Conservation (phyloP, 2,797 vertebrate genomes). For the Eleutherodactylus coqui region DNA sequence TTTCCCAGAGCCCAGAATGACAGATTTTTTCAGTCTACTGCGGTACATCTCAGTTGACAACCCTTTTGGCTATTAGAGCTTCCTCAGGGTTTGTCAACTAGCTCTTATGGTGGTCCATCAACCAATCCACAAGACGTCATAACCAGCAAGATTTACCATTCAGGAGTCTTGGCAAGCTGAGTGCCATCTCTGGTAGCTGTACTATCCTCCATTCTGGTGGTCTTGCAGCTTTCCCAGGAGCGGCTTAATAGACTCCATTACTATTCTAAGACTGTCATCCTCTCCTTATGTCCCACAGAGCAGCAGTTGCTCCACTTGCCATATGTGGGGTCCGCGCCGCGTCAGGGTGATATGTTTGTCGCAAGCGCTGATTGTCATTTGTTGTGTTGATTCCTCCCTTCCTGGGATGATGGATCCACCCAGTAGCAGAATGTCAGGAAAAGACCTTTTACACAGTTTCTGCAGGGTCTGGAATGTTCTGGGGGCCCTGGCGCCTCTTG, state of each 20-base stretch:
- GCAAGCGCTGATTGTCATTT: conserved; percentile 18
- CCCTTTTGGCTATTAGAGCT: neutral
- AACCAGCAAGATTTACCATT: no score
- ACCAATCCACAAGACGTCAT: no score
- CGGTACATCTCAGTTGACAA: neutral
- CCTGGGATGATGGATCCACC: conserved; percentile 35
- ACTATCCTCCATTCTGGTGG: no score
- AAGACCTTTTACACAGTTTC: conserved; percentile 55
- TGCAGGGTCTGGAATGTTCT: neutral
- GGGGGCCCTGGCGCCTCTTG: neutral
- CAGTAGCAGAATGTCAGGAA: conserved; percentile 63
- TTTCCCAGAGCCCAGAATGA: neutral
- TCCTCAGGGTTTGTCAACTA: neutral
- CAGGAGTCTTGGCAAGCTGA: no score
- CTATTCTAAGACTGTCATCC: no score
- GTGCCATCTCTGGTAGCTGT: no score
- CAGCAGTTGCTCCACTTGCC: neutral
- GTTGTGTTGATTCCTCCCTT: conserved; percentile 46
- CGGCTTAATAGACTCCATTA: no score
- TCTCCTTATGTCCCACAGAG: no score
- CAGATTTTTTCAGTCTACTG: no score
- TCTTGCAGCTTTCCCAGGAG: no score
- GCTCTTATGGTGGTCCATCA: no score
- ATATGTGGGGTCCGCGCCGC: neutral
- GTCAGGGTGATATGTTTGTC: neutral